A percentile compares a stretch with the other conserved stretches of the same genome.
phyloP scores from a whole-genome alignment of 2,113 vertebrate genomes.

The Herpetotheres cachinnans region DNA sequence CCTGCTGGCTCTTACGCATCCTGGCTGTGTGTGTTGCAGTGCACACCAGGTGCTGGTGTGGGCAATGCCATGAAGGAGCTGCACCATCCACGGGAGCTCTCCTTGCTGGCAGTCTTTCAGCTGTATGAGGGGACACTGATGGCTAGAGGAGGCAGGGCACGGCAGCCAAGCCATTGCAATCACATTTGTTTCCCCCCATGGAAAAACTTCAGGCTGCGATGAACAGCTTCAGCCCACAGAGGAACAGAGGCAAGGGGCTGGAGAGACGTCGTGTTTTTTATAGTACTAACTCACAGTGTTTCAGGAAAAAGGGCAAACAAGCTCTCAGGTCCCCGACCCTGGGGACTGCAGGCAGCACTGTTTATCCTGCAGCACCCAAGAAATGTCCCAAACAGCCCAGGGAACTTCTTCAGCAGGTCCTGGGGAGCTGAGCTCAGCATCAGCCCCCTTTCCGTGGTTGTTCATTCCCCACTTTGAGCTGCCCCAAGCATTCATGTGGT shows the following conservation, averaged over 20 bases:
- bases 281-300: neutral
- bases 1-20: rapidly evolving
- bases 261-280: neutral
- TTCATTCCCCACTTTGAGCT: neutral
- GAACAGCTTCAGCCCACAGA: neutral
- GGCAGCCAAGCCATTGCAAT: neutral
- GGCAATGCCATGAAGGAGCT: rapidly evolving
- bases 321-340: neutral
- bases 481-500: neutral
- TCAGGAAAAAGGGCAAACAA: neutral
- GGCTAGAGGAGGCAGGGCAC: neutral
- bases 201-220: neutral
- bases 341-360: neutral
- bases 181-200: neutral
- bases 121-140: neutral
- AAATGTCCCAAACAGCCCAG: neutral
- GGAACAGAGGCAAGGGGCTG: neutral
- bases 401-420: neutral
- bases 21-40: neutral
- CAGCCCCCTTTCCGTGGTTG: rapidly evolving
- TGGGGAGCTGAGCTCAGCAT: neutral
- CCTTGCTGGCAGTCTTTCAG: neutral
- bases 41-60: rapidly evolving
- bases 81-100: neutral
- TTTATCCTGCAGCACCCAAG: neutral